phyloP scores from a whole-genome alignment of 2,888 invertebrate genomes.

The Scaptomyza cyrtandrae region DNA sequence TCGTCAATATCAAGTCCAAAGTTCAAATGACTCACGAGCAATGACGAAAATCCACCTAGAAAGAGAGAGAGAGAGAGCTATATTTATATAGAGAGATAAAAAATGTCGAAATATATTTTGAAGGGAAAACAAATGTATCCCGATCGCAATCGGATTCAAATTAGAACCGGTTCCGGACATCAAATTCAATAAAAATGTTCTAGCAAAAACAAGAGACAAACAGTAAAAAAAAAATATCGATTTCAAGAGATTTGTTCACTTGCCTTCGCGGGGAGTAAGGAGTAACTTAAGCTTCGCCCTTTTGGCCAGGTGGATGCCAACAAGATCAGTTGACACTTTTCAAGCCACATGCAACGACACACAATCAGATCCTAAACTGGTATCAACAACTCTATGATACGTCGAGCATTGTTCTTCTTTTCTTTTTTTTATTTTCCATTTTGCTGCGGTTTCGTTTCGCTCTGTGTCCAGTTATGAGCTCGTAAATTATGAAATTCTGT shows the following conservation, averaged over 20 bases:
- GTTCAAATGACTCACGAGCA: slow-evolving; percentile 63
- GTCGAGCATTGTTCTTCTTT: slow-evolving; percentile 40
- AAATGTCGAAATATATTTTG: slow-evolving; percentile 69
- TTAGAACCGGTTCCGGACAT: slow-evolving; percentile 41
- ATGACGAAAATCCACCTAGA: slow-evolving; percentile 60
- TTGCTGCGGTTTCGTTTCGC: slow-evolving; percentile 54
- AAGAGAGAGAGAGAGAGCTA: slow-evolving; percentile 29
- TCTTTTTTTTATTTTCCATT: slow-evolving; percentile 12
- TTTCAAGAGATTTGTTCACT: slow-evolving; percentile 65
- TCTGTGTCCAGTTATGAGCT: slow-evolving; percentile 70
- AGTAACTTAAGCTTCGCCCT: slow-evolving; percentile 57
- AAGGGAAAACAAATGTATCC: slow-evolving; percentile 46
- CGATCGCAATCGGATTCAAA: slow-evolving; percentile 36
- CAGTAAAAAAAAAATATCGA: slow-evolving; percentile 60
- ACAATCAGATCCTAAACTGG: slow-evolving; percentile 29
- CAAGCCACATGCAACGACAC: slow-evolving; percentile 12
- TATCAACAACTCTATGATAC: slow-evolving; percentile 41
- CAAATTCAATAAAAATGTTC: slow-evolving; percentile 72
- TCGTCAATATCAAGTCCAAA: slow-evolving; percentile 53
- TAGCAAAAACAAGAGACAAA: slow-evolving; percentile 33
- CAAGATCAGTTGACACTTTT: slow-evolving; percentile 34
- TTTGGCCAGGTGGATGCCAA: slow-evolving; percentile 13
- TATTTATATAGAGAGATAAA: slow-evolving; percentile 40
- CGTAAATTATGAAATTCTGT: slow-evolving; percentile 69
- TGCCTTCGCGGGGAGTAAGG: slow-evolving; percentile 26